These are phyloP conservation scores for Campylorhamphus procurvoides DNA, from an alignment of 2,113 vertebrate genomes.

Conservation along the genomic window DNA sequence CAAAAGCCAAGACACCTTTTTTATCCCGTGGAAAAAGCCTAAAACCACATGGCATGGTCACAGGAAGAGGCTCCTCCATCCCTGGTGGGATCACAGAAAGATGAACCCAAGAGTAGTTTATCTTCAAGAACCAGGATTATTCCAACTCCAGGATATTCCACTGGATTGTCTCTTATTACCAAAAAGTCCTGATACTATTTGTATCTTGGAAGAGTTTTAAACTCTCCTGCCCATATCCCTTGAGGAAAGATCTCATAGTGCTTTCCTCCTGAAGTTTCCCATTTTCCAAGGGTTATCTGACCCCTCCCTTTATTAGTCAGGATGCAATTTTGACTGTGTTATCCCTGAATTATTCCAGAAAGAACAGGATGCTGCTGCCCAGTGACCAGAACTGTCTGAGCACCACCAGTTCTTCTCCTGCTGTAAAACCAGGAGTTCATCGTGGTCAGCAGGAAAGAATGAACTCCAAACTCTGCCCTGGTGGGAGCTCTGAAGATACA, in stretches of 20 bases:
- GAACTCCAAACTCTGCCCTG: not conserved
- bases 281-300: not conserved
- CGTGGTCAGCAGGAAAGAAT: not conserved
- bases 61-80: not conserved
- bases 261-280: not conserved
- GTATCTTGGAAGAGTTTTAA: not conserved
- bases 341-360: not conserved
- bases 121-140: not conserved
- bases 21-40: not conserved
- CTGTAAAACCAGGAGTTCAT: not conserved
- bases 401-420: not conserved
- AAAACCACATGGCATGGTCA: not conserved
- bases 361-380: not conserved
- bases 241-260: constrained; percentile 15
- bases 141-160: not conserved
- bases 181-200: not conserved
- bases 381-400: not conserved
- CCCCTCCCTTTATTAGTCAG: not conserved
- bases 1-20: not conserved
- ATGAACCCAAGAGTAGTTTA: rapidly evolving
- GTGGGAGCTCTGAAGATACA: not conserved
- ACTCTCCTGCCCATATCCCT: not conserved
- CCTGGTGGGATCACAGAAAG: not conserved
- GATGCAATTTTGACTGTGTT: not conserved
- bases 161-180: not conserved